Base-by-base conservation (phyloP, 2,113 vertebrate genomes). In the Channa argus region DNA sequence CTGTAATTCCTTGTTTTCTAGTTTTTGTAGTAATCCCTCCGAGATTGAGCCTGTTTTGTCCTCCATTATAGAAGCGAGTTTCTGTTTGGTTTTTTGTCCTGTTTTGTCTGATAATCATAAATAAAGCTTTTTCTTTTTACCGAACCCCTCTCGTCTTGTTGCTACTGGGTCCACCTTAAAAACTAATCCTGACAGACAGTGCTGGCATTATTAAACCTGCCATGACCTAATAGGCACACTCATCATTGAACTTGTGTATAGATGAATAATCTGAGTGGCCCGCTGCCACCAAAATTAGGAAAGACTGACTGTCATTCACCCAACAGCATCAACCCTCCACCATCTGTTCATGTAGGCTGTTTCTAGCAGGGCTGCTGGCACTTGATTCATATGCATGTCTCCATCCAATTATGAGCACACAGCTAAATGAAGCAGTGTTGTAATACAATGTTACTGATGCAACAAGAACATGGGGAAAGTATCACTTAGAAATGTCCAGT, bases 271-370 rank as follows among this genome's bases (percentile, higher is more conserved):
- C 51, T 33, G 59, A 68, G 63, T 75, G 79, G 75, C 55, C 15
- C 34, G 8, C 66, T 72, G 79, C 74, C 71, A 64, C 41, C 45
- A 56, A 62, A 76, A 74, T 71, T 51, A 68, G 63, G 71, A 79
- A 73, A 65, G 55, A 63, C 60, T 63, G 74, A 46, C 77, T 69
- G 67, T 77, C 78, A 70, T 74, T 74, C 74, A 79, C 56, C 69
- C 66, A 50, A 53, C 67, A 64, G 67, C 61, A 61, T 3, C 56
- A 58, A 55, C 67, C 41, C 54, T 59, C 58, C 64, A 53, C 79
- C 84, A 86, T 86, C 84, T 86, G 84, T 66, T 86, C 75, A 72
- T 53, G 34, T 71, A 15, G 65, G 74, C 74, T 60, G 75, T 62
- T 71, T 78, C 49, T 49, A 44, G 78, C 59, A 49, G 68, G 34